Base-by-base conservation (phyloP, 2,888 invertebrate species). In the Schizaphis graminum region DNA sequence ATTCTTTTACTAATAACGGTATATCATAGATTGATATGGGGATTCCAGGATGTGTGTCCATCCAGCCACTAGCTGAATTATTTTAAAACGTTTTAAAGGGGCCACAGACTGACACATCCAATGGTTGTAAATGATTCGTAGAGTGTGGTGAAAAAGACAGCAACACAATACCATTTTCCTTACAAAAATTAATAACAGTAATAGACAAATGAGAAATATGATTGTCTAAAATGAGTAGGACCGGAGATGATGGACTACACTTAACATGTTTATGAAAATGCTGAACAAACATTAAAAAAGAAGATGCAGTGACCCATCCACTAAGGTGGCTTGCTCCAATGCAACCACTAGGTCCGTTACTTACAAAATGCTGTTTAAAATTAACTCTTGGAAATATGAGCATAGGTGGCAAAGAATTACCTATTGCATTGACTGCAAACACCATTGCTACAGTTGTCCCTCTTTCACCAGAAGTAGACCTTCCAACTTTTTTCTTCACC, bases 291-390 rank as follows among this genome's bases (percentile, higher is more conserved):
- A 56, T 24, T 47, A 91, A 8, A 93, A 95, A 95, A 24, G 94
- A 47, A 77, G 90, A 90, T 84, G 86, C 95, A 91, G 94, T 95
- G 94, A 95, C 95, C 95, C 95, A 95, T 92, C 95, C 95, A 89
- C 95, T 95, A 28, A 94, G 91, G 95, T 95, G 95, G n/a, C 95
- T 95, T 41, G 89, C 94, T 53, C 95, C 95, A 85, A 94, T 87
- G 84, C 94, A 94, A 67, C 95, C 95, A 89, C 94, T 67, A 89
- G 96, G 95, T 26, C 95, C 95, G 86, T 95, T 95, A 1, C 95
- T 95, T 44, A 95, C 92, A 95, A 96, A 95, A 94, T 95, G 95
- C 41, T 95, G 94, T 67, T 94, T 94, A 91, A 94, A 95, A 35
- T 95, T 92, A 26, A 94, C 94, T 47, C 95, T 93, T 56, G 95